These are phyloP conservation scores for Poicephalus gulielmi DNA, from an alignment of 2,113 vertebrate species.

Conservation along the genomic window DNA sequence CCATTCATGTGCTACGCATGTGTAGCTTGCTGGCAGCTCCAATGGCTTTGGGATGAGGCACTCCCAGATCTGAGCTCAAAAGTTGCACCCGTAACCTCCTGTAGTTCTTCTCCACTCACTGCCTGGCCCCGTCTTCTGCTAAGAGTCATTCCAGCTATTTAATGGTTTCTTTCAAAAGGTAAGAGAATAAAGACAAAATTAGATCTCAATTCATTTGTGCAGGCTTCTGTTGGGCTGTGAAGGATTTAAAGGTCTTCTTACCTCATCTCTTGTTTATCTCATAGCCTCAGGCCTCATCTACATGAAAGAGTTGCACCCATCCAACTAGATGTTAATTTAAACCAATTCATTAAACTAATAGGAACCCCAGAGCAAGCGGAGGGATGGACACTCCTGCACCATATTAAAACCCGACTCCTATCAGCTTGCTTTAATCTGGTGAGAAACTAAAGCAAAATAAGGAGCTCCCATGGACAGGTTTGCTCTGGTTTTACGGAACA, in stretches of 20 bases:
- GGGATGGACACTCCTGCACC: neutral
- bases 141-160: neutral
- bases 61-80: neutral
- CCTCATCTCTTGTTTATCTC: conserved; percentile 40
- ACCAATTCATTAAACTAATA: conserved; percentile 44
- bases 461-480: conserved; percentile 27
- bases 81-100: neutral
- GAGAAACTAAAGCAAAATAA: conserved; percentile 40
- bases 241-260: conserved; percentile 37
- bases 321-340: conserved; percentile 40
- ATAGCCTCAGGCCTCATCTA: conserved; percentile 26
- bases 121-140: neutral
- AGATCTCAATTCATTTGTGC: neutral
- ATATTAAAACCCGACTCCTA: neutral
- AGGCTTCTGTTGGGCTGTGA: conserved; percentile 6
- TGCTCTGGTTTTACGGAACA: conserved; percentile 40
- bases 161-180: neutral
- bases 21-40: neutral
- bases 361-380: neutral
- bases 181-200: conserved; percentile 20
- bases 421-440: conserved; percentile 54
- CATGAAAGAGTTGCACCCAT: conserved; percentile 32
- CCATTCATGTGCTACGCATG: conserved; percentile 29
- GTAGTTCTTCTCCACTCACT: neutral
- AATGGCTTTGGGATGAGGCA: neutral